Base-by-base conservation (phyloP, 2,797 vertebrate genomes). In the Lepilemur septentrionalis region DNA sequence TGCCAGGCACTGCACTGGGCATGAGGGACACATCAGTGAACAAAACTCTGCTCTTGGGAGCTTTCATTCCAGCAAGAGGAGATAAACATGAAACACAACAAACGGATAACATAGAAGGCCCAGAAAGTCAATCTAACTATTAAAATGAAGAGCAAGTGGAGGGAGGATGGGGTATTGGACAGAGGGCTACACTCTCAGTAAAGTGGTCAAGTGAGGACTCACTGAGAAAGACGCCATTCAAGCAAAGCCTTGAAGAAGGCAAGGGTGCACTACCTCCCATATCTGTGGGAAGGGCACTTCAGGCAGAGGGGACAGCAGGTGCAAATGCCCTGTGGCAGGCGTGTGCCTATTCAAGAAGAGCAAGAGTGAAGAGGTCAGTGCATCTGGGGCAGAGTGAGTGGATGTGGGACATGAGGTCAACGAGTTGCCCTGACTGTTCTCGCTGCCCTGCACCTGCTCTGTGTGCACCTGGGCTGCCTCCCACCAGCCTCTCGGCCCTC, bases 401-500 rank as follows among this genome's bases (percentile, higher is more conserved):
- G 52, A 23, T 38, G 11, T 9, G 22, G 43, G n/a, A 30, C n/a
- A 32, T 23, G 55, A 63, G 46, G 32, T 81, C 75, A 32, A 17
- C 0, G 13, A 90, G 28, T 18, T 20, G 46, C 8, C 18, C 65
- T 30, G 63, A 65, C 38, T 30, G 13, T 70, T 72, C 48, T 35
- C 2, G 5, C 38, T 12, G 48, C 32, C 59, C 81, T 35, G 25
- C 9, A 11, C 3, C 4, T 8, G 28, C 35, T 30, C 80, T 20
- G 52, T 6, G 20, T 6, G 52, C 0, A 4, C 28, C 76, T 32
- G 46, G 67, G 55, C 43, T 2, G 30, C 52, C 14, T 50, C 7
- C 9, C 28, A 4, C 2, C 7, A 10, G 20, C 3, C 0, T 5
- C 48, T 11, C 46, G 48, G 67, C n/a, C 35, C 72, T 30, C 17